Evolutionary conservation across 2,888 invertebrate species (phyloP).

Genomic region (Ectropis crepuscularia): DNA sequence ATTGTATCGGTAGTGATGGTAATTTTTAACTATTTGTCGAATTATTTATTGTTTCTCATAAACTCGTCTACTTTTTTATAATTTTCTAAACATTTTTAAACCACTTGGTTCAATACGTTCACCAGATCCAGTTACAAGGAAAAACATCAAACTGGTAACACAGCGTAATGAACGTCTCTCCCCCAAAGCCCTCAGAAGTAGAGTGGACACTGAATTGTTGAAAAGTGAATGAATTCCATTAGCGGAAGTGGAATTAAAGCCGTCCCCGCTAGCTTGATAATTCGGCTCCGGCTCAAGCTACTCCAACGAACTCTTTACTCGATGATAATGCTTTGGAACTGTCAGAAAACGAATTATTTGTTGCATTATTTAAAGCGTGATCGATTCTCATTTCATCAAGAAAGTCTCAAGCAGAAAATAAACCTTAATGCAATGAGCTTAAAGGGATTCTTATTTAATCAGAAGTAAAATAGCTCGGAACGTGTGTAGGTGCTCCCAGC

Average conservation of each 20-base stretch:
- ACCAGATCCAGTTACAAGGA: neutral
- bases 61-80: too few species aligned
- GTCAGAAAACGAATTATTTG: constrained; percentile 41
- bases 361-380: constrained; percentile 25
- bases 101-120: neutral
- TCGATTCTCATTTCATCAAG: constrained; percentile 31
- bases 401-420: constrained; percentile 23
- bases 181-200: constrained; percentile 54
- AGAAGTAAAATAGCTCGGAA: constrained; percentile 10
- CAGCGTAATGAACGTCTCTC: constrained; percentile 24
- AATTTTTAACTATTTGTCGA: too few species aligned
- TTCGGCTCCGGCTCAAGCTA: constrained; percentile 54
- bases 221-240: constrained; percentile 72
- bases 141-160: constrained; percentile 20
- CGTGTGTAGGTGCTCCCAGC: constrained; percentile 11
- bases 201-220: constrained; percentile 66
- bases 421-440: constrained; percentile 16
- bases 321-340: constrained; percentile 50
- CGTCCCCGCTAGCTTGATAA: constrained; percentile 57
- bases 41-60: too few species aligned
- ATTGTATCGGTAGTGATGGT: too few species aligned
- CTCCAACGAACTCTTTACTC: constrained; percentile 55
- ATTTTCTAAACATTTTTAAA: neutral
- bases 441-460: constrained; percentile 14
- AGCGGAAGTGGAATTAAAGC: constrained; percentile 66